These are phyloP conservation scores for Drosophila eohydei DNA, from an alignment of 2,888 invertebrate genomes.

Conservation along the genomic window DNA sequence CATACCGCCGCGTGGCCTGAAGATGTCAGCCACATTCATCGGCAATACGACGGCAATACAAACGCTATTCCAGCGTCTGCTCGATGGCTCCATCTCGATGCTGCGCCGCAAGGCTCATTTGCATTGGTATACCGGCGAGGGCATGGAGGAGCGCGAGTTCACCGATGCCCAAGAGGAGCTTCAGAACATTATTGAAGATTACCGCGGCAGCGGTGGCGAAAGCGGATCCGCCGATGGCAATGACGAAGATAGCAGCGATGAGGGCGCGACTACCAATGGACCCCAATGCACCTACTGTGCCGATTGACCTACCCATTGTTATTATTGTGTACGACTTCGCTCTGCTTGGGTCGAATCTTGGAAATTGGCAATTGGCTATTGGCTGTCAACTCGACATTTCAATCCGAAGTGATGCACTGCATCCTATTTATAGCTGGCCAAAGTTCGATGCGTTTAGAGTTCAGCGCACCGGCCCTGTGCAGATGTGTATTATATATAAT, in stretches of 20 bases:
- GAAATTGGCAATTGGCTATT: conserved; percentile 45
- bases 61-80: conserved; percentile 91
- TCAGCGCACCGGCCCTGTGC: conserved; percentile 41
- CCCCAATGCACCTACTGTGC: conserved; percentile 46
- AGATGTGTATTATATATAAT: conserved; percentile 4
- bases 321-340: background rate
- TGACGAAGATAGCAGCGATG: conserved; percentile 8
- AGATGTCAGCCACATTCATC: conserved; percentile 94
- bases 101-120: conserved; percentile 92
- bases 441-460: conserved; percentile 45
- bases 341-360: conserved; percentile 40
- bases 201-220: conserved; percentile 78
- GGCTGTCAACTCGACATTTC: conserved; percentile 32
- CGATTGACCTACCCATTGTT: conserved; percentile 5
- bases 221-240: background rate
- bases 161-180: conserved; percentile 93
- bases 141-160: conserved; percentile 95
- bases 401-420: conserved; percentile 31
- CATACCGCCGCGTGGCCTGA: conserved; percentile 93
- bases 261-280: background rate
- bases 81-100: conserved; percentile 93
- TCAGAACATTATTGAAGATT: conserved; percentile 90
- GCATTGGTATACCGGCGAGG: conserved; percentile 95
- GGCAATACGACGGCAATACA: conserved; percentile 93
- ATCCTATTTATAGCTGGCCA: conserved; percentile 45